Conservation (phyloP, 2,113 vertebrate genomes). For the Ictalurus punctatus region DNA sequence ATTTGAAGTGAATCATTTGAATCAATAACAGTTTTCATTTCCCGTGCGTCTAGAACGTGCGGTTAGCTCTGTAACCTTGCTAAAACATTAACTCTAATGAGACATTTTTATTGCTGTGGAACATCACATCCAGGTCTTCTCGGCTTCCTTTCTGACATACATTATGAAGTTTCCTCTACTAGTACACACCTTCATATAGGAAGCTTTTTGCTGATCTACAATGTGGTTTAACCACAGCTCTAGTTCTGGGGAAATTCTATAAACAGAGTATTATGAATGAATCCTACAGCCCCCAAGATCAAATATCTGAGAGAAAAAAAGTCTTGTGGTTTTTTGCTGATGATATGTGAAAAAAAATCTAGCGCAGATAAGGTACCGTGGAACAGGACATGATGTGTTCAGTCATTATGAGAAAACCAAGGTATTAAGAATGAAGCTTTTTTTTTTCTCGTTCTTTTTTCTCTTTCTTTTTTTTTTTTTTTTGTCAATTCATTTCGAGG, state of each 20-base stretch:
- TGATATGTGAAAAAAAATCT: neutral
- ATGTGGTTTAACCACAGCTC: slow-evolving; percentile 17
- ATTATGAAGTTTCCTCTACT: neutral
- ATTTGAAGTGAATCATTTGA: neutral
- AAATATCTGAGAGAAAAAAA: slow-evolving; percentile 1
- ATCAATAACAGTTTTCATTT: neutral
- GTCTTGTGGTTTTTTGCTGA: slow-evolving; percentile 13
- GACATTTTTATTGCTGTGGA: neutral
- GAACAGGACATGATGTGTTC: neutral
- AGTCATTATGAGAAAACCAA: slow-evolving; percentile 21
- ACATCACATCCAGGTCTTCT: neutral
- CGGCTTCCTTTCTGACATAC: neutral
- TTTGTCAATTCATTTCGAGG: too few species aligned
- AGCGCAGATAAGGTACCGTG: neutral
- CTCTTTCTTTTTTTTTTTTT: too few species aligned
- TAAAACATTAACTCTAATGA: too few species aligned
- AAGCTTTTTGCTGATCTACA: slow-evolving; percentile 4
- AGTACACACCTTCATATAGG: neutral
- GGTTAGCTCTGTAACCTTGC: neutral
- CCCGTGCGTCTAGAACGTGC: neutral
- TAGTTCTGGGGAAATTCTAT: slow-evolving; percentile 26
- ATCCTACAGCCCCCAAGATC: neutral
- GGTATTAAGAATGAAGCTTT: neutral
- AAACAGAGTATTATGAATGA: slow-evolving; percentile 2
- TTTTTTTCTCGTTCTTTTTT: too few species aligned